Percentiles rank a stretch among this genome's conserved stretches.
Conservation (phyloP, 2,888 invertebrate genomes). For the Halictus ligatus region DNA sequence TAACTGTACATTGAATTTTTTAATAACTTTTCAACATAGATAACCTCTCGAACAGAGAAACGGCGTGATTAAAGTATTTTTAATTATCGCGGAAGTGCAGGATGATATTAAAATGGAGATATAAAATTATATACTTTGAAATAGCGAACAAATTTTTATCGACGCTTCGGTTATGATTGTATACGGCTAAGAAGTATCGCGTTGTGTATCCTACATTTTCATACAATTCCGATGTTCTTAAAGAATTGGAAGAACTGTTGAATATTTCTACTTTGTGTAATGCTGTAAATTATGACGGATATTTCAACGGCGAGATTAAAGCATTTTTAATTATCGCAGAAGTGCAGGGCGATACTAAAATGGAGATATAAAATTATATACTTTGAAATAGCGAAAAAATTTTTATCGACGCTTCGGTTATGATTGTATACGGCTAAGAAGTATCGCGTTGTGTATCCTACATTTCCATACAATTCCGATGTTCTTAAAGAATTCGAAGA, state of each 20-base stretch:
- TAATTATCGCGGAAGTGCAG: neutral
- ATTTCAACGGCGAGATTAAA: neutral
- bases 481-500: neutral
- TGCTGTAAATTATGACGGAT: neutral
- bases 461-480: neutral
- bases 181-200: neutral
- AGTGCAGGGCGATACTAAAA: neutral
- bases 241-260: neutral
- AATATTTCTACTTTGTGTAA: neutral
- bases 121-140: neutral
- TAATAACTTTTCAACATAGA: neutral
- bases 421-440: neutral
- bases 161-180: neutral
- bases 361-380: neutral
- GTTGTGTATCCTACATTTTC: neutral
- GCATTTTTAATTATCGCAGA: neutral
- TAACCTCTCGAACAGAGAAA: neutral
- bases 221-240: neutral
- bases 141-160: neutral
- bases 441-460: neutral
- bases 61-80: neutral
- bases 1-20: constrained; percentile 9
- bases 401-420: neutral
- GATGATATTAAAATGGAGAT: neutral
- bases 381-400: neutral